Base-by-base conservation (phyloP, 2,888 invertebrate genomes). In the Brachynemurus nebulosus region DNA sequence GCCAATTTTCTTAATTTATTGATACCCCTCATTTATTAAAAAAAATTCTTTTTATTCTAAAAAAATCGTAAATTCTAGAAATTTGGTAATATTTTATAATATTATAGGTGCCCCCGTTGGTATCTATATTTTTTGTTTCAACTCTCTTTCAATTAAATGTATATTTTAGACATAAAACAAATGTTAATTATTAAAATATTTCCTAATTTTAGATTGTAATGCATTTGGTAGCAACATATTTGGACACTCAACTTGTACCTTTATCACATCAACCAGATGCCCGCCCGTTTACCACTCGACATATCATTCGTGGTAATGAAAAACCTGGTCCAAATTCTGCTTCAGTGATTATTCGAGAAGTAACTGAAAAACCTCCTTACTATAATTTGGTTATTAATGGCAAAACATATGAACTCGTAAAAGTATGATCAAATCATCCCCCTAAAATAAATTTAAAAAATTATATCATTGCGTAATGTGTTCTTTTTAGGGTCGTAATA, bases 161-260 rank as follows among this genome's bases (percentile, higher is more conserved):
- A n/a, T n/a, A n/a, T n/a, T n/a, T n/a, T n/a, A n/a, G n/a, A n/a
- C n/a, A n/a, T n/a, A n/a, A n/a, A n/a, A n/a, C n/a, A n/a, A n/a
- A n/a, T n/a, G n/a, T n/a, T n/a, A n/a, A n/a, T n/a, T 8, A 34
- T 45, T 2, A 25, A 42, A 23, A 17, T 16, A 25, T 23, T 2
- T 44, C 41, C 44, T 50, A 48, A 48, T 58, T 64, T 25, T 59
- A 86, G 82, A 74, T 88, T 51, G 68, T 95, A 47, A 82, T 91
- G 72, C 89, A 90, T 61, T 63, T 89, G 52, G 71, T 92, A 51
- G 83, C 84, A 49, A 76, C 83, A 0, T 95, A 93, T 63, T 68
- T 95, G 67, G 93, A 93, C 64, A 79, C 80, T 17, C 81, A 86
- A 61, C 64, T 88, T 45, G 66, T 82, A 64, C 70, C 82, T 16